Evolutionary conservation across 2,888 invertebrate species (phyloP), one percentile per base, ranked within the genome.

Genomic region (Ernsta delagoae): DNA sequence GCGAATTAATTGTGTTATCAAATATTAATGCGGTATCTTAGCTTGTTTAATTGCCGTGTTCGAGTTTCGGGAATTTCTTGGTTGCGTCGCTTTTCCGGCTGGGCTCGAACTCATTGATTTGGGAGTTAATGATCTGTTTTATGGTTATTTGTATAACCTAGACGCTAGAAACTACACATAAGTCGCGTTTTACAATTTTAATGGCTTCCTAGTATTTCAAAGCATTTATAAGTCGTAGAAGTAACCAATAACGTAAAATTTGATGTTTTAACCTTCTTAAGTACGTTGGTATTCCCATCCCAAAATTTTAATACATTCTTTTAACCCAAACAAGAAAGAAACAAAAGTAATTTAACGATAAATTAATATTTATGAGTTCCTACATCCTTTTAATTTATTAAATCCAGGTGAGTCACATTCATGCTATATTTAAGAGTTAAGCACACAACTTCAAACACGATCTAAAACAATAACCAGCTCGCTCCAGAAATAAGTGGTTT

Each of bases 1-100:
- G 66, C 70, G 82, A 91, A 91, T 91, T 92, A 92, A 92, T 91
- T 91, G 90, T 88, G 89, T 92, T 92, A 92, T 92, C 90, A 92
- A 91, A 89, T 90, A 92, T 93, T 92, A 92, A 92, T 90, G 88
- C 81, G 80, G 81, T 86, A 87, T 88, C 88, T 89, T 75, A 79
- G 79, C 75, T 53, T 53, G 75, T 80, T 84, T 92, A 89, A 90
- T 90, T 87, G 87, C 87, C 81, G 75, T 77, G 68, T 56, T 56
- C 70, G 74, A 74, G 73, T 75, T 77, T 77, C 74, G 72, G 43
- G 70, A 75, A 74, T 74, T 76, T 75, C 57, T 68, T 70, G 68
- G 71, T 73, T 75, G 66, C 31, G 57, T 41, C 48, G 61, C 31
- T 62, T 43, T 12, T 39, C 57, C 57, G 57, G 62, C 41, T 39